These are phyloP conservation scores for Propithecus deckenii DNA, from an alignment of 2,797 vertebrate genomes.

Conservation along the genomic window DNA sequence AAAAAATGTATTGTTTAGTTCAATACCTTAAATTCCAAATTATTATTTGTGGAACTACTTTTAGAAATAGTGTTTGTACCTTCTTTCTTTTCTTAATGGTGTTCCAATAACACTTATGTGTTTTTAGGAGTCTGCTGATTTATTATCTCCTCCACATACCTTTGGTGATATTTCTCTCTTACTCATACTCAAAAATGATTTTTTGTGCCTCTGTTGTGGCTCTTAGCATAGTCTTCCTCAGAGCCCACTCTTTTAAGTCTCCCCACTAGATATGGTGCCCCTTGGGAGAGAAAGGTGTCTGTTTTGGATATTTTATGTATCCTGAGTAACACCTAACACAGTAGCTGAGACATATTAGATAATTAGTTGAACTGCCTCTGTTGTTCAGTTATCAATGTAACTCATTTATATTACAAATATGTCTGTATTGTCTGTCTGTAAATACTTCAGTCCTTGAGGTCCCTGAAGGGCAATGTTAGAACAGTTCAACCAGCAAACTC, in stretches of 20 bases:
- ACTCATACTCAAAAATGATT: not conserved
- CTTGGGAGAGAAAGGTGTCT: not conserved
- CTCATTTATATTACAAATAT: not conserved
- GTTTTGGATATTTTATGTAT: not conserved
- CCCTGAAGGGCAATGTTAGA: not conserved
- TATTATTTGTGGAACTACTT: not conserved
- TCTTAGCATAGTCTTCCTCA: not conserved
- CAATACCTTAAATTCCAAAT: not conserved
- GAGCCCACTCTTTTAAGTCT: not conserved
- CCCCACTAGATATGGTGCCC: not conserved
- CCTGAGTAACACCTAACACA: not conserved
- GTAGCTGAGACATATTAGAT: not conserved
- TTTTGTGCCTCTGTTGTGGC: not conserved
- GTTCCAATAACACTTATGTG: not conserved
- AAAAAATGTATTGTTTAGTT: not conserved
- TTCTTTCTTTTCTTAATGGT: not conserved
- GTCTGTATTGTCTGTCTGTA: not conserved
- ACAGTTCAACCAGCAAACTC: not conserved
- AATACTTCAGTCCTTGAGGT: not conserved
- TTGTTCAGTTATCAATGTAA: not conserved
- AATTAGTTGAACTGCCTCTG: not conserved
- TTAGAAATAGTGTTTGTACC: not conserved
- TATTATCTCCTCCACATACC: slow-evolving; percentile 7
- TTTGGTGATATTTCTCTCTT: not conserved
- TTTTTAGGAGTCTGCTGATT: not conserved